A percentile compares a stretch with the other conserved stretches of the same genome.
Conservation (phyloP, 1,140 invertebrate species). For the Penaeus japonicus region DNA sequence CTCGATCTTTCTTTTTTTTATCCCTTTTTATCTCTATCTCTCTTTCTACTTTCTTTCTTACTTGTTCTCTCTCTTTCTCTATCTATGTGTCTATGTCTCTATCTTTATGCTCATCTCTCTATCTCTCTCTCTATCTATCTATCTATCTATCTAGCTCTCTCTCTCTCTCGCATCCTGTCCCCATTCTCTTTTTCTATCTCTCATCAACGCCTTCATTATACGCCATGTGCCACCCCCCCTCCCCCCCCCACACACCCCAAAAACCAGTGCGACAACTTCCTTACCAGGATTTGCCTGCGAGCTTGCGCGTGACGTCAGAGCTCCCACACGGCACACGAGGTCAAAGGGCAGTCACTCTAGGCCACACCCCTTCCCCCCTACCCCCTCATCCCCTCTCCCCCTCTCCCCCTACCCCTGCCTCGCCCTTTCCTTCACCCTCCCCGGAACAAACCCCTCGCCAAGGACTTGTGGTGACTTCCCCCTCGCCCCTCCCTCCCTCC, state of each 20-base stretch:
- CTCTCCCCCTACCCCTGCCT: background rate
- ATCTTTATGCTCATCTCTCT: too few species aligned
- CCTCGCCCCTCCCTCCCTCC: too few species aligned
- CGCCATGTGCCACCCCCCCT: background rate
- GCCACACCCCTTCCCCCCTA: background rate
- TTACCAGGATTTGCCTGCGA: too few species aligned
- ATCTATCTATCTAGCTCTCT: background rate
- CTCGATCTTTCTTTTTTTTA: background rate
- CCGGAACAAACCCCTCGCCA: too few species aligned
- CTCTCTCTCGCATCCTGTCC: background rate
- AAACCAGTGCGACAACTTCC: too few species aligned
- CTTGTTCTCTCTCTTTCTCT: background rate
- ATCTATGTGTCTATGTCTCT: background rate
- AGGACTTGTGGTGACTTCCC: too few species aligned
- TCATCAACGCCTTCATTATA: background rate
- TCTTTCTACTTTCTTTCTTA: background rate
- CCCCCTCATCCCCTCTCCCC: background rate
- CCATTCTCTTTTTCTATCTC: background rate
- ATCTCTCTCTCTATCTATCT: too few species aligned
- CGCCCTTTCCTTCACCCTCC: background rate
- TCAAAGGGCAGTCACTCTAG: too few species aligned
- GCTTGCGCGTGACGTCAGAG: too few species aligned
- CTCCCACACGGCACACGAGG: too few species aligned
- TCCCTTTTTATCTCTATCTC: slow-evolving; percentile 1
- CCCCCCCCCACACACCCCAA: background rate